A percentile compares a stretch with the other conserved stretches of the same genome.
These are phyloP conservation scores for Cyprinodon diabolis DNA, from an alignment of 2,797 vertebrate genomes.

Conservation along the genomic window DNA sequence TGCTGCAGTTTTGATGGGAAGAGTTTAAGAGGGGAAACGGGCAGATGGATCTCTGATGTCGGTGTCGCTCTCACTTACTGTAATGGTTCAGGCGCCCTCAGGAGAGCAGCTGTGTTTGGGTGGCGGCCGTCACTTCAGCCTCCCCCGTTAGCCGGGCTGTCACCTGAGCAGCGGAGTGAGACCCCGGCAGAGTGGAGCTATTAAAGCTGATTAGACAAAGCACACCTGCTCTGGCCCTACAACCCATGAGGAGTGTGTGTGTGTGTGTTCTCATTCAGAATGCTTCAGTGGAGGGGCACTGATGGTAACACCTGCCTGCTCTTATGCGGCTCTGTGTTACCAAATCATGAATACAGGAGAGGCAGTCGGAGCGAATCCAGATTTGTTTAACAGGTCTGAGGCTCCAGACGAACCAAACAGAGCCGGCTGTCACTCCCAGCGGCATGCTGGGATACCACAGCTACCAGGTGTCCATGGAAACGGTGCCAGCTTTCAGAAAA, in stretches of 20 bases:
- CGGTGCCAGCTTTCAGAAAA: conserved; percentile 64
- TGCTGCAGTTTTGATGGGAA: conserved; percentile 18
- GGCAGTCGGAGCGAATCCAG: conserved; percentile 11
- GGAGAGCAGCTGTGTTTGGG: conserved; percentile 84
- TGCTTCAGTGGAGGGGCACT: conserved; percentile 32
- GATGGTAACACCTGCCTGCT: conserved; percentile 55
- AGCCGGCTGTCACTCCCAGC: conserved; percentile 65
- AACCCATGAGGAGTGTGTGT: conserved; percentile 10
- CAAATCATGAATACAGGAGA: conserved; percentile 5
- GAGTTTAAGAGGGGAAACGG: conserved; percentile 32
- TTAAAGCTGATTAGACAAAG: conserved; percentile 77
- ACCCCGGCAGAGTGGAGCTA: conserved; percentile 60
- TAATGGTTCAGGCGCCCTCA: conserved; percentile 78
- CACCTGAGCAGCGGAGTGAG: conserved; percentile 82
- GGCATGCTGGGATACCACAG: conserved; percentile 64
- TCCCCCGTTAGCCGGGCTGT: conserved; percentile 74
- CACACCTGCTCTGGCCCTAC: conserved; percentile 64
- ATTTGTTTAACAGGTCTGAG: conserved; percentile 38
- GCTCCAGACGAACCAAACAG: conserved; percentile 45
- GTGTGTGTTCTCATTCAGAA: conserved; percentile 8
- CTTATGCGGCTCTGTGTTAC: conserved; percentile 19
- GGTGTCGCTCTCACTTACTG: conserved; percentile 71
- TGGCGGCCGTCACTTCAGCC: conserved; percentile 50
- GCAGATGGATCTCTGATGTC: conserved; percentile 62
- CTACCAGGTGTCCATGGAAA: conserved; percentile 76